A percentile compares a stretch with the other conserved stretches of the same genome.
These are phyloP conservation scores for Corapipo altera DNA, from an alignment of 2,113 vertebrate genomes.

Conservation along the genomic window DNA sequence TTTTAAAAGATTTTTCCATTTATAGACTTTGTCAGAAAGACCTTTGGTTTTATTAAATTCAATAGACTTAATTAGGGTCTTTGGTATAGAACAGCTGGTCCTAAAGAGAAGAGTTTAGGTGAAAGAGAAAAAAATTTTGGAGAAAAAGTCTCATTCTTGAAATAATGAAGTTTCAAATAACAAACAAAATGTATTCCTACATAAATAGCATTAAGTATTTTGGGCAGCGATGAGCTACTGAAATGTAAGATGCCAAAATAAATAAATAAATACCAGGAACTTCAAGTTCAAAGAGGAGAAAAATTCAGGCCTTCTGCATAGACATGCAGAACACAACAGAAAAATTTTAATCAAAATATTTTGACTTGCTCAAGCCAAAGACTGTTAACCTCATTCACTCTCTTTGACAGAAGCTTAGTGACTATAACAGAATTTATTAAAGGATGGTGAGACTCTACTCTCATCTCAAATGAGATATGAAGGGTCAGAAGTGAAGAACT, in stretches of 20 bases:
- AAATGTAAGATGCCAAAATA: not conserved
- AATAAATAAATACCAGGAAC: not conserved
- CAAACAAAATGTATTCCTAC: slow-evolving; percentile 15
- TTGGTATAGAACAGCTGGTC: slow-evolving; percentile 30
- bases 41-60: not conserved
- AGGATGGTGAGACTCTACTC: not conserved
- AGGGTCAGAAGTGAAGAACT: not conserved
- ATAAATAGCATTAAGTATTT: not conserved
- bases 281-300: not conserved
- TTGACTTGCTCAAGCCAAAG: not conserved
- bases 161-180: slow-evolving; percentile 53
- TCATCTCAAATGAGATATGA: not conserved
- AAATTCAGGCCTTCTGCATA: not conserved
- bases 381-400: not conserved
- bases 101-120: not conserved
- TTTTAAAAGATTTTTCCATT: not conserved
- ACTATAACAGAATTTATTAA: not conserved
- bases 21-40: not conserved
- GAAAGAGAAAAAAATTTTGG: slow-evolving; percentile 61
- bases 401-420: not conserved
- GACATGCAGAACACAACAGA: not conserved
- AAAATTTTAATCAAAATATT: not conserved
- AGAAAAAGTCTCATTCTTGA: slow-evolving; percentile 37
- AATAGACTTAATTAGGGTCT: not conserved
- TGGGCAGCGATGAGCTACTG: not conserved